A percentile compares a stretch with the other conserved stretches of the same genome.
These are phyloP conservation scores for Anastrepha ludens DNA, from an alignment of 1,140 invertebrate species.

Conservation along the genomic window DNA sequence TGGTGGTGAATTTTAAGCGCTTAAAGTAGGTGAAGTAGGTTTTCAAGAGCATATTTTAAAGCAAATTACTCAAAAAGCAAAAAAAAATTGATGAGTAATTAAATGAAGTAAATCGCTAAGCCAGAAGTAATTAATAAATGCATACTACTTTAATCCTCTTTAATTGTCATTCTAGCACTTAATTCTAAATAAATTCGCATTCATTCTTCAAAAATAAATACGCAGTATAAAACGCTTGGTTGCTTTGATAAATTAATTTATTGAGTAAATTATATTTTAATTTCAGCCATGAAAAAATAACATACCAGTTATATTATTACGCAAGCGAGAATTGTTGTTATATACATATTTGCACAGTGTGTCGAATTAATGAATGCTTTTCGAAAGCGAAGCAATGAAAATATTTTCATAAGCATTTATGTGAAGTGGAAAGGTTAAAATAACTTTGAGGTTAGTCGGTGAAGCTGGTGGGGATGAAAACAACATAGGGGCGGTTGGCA, in stretches of 20 bases:
- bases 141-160: conserved; percentile 24
- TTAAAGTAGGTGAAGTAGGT: too few species aligned
- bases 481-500: neutral
- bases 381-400: neutral
- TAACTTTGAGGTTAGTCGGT: conserved; percentile 9
- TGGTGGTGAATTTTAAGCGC: too few species aligned
- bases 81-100: too few species aligned
- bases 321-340: neutral
- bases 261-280: conserved; percentile 33
- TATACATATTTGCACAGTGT: neutral
- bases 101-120: too few species aligned
- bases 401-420: conserved; percentile 29
- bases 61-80: too few species aligned
- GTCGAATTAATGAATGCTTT: neutral
- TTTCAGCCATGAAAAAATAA: neutral
- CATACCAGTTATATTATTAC: neutral
- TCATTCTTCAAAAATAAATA: conserved; percentile 32
- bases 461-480: neutral
- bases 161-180: conserved; percentile 33
- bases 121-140: too few species aligned
- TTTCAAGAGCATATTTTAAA: too few species aligned
- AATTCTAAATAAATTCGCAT: conserved; percentile 10
- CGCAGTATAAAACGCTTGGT: neutral
- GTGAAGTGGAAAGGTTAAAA: neutral
- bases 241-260: conserved; percentile 43